Evolutionary conservation across 2,888 invertebrate genomes (phyloP).

Genomic region (Blera fallax): DNA sequence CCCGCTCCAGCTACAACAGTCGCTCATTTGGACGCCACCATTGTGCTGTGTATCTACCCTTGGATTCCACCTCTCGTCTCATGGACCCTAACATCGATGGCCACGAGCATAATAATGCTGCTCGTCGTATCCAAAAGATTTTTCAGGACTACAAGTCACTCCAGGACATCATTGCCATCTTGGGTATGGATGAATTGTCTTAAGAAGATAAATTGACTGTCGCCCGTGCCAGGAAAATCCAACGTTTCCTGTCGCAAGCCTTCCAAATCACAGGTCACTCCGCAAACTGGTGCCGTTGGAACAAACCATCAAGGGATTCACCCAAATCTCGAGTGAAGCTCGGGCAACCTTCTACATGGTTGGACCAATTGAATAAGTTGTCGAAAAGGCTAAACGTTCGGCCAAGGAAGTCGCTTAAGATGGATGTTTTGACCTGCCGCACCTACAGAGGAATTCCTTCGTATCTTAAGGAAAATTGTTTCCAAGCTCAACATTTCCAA

Average conservation of each 20-base stretch:
- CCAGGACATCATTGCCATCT: conserved; percentile 95
- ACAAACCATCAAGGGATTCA: conserved; percentile 95
- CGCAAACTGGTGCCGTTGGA: conserved; percentile 92
- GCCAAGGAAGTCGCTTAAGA: conserved; percentile 78
- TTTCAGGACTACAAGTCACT: conserved; percentile 91
- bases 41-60: conserved; percentile 95
- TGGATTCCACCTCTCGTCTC: conserved; percentile 96
- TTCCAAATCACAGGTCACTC: conserved; percentile 95
- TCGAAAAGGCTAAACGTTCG: conserved; percentile 88
- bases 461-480: conserved; percentile 65
- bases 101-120: conserved; percentile 92
- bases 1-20: conserved; percentile 97
- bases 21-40: conserved; percentile 97
- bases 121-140: conserved; percentile 95
- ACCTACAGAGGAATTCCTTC: conserved; percentile 65
- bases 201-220: conserved; percentile 97
- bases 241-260: conserved; percentile 96
- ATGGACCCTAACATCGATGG: conserved; percentile 97
- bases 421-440: conserved; percentile 46
- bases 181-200: conserved; percentile 97
- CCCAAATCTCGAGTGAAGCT: conserved; percentile 91
- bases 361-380: conserved; percentile 94
- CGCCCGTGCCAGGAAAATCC: conserved; percentile 96
- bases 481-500: too few species aligned
- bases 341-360: conserved; percentile 99